phyloP scores from a whole-genome alignment of 2,888 invertebrate species.

The Branchellion lobata region DNA sequence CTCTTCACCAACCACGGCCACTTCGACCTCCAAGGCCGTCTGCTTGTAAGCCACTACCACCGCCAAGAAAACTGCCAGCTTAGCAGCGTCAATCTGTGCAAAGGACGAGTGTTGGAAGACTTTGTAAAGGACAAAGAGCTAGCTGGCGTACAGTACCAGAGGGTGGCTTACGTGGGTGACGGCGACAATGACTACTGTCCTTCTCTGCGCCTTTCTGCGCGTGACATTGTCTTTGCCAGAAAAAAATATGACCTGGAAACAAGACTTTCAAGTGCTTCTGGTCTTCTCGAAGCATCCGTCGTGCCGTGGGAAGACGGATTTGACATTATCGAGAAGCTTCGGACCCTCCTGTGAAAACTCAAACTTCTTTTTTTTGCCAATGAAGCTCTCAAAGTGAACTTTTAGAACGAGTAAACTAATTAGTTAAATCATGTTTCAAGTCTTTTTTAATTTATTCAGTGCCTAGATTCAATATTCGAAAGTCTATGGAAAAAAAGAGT shows the following conservation, averaged over 20 bases:
- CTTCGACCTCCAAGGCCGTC: slow-evolving; percentile 63
- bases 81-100: slow-evolving; percentile 76
- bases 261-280: slow-evolving; percentile 54
- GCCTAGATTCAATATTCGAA: too few relatives aligned
- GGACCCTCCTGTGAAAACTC: background rate
- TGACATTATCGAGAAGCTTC: slow-evolving; percentile 62
- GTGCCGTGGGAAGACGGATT: slow-evolving; percentile 60
- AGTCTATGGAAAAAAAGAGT: too few relatives aligned
- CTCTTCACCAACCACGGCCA: slow-evolving; percentile 76
- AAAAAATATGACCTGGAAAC: slow-evolving; percentile 64
- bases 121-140: slow-evolving; percentile 67
- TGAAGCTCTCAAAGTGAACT: too few relatives aligned
- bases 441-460: too few relatives aligned
- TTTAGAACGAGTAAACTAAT: too few relatives aligned
- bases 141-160: slow-evolving; percentile 59
- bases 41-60: slow-evolving; percentile 70
- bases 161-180: slow-evolving; percentile 74
- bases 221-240: slow-evolving; percentile 73
- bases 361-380: too few relatives aligned
- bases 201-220: slow-evolving; percentile 66
- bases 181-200: slow-evolving; percentile 80
- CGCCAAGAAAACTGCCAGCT: slow-evolving; percentile 72
- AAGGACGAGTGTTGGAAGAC: slow-evolving; percentile 72
- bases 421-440: too few relatives aligned
- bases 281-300: slow-evolving; percentile 60